Percentiles rank a stretch among this genome's conserved stretches.
These are phyloP conservation scores for Caenorhabditis tropicalis DNA, from an alignment of 1,140 invertebrate genomes.

Conservation along the genomic window DNA sequence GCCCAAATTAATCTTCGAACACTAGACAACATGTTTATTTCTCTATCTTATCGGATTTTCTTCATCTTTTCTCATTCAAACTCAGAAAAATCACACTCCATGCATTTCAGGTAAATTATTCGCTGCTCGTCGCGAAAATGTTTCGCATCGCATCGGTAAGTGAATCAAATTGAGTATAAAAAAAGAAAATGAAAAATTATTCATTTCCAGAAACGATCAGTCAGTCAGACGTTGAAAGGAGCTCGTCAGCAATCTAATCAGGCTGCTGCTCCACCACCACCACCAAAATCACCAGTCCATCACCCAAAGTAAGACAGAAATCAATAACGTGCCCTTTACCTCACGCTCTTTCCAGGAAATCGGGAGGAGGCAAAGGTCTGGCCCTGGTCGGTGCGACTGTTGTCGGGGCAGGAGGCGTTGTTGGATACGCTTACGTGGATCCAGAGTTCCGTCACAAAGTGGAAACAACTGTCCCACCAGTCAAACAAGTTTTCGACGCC, in stretches of 20 bases:
- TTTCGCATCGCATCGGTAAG: constrained; percentile 41
- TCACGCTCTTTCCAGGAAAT: constrained; percentile 6
- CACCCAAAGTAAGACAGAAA: neutral
- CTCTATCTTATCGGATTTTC: neutral
- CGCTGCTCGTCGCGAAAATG: constrained; percentile 80
- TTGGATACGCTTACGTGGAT: constrained; percentile 59
- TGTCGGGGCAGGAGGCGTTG: constrained; percentile 49
- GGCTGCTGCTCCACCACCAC: constrained; percentile 5
- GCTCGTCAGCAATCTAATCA: constrained; percentile 33
- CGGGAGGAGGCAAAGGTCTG: constrained; percentile 47
- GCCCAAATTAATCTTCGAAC: constrained; percentile 39
- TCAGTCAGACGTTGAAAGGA: constrained; percentile 38
- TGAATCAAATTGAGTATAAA: neutral
- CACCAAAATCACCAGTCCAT: neutral
- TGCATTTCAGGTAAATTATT: constrained; percentile 78
- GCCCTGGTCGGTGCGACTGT: constrained; percentile 1
- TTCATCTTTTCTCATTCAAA: neutral
- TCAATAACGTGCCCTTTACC: neutral
- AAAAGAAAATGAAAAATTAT: neutral
- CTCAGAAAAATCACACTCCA: neutral
- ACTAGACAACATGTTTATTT: constrained; percentile 1
- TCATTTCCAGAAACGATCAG: constrained; percentile 44
- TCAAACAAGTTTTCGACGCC: constrained; percentile 42
- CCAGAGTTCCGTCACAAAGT: constrained; percentile 57
- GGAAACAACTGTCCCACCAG: constrained; percentile 45